Percentiles rank a stretch among this genome's conserved stretches.
Evolutionary conservation across 2,113 vertebrate species (phyloP).

Genomic region (Sciurus niger): DNA sequence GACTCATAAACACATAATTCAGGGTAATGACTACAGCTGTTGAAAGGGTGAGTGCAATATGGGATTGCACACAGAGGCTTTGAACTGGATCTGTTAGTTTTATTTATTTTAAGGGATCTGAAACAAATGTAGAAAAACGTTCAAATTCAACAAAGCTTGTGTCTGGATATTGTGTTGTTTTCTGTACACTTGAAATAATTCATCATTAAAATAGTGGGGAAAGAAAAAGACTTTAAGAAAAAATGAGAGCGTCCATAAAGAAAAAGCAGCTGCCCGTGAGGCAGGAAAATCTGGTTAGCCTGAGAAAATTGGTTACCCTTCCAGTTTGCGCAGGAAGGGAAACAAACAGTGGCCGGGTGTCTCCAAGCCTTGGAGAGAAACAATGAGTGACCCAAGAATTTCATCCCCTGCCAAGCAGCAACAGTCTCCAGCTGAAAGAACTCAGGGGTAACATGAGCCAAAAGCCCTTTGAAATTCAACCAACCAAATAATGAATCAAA

Average conservation of each 20-base stretch:
- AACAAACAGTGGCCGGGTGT: background rate
- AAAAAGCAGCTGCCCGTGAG: background rate
- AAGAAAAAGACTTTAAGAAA: background rate
- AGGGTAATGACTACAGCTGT: background rate
- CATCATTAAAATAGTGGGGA: background rate
- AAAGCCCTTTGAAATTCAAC: conserved; percentile 64
- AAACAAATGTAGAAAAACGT: conserved; percentile 44
- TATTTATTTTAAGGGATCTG: background rate
- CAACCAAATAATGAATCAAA: conserved; percentile 43
- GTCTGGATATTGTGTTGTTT: background rate
- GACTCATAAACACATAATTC: background rate
- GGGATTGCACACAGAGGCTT: background rate
- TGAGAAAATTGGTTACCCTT: background rate
- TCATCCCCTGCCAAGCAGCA: conserved; percentile 9
- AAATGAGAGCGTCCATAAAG: background rate
- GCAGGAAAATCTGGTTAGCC: background rate
- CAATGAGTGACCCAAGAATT: background rate
- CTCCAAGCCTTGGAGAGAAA: background rate
- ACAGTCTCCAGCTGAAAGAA: conserved; percentile 21
- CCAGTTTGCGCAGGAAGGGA: background rate
- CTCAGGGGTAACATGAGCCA: background rate
- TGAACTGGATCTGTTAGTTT: background rate
- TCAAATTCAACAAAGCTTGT: conserved; percentile 14
- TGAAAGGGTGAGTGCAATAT: background rate
- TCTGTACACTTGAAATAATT: conserved; percentile 8